Evolutionary conservation across 2,113 vertebrate genomes (phyloP), one percentile per base, ranked within the genome.

Genomic region (Microtus oregoni): DNA sequence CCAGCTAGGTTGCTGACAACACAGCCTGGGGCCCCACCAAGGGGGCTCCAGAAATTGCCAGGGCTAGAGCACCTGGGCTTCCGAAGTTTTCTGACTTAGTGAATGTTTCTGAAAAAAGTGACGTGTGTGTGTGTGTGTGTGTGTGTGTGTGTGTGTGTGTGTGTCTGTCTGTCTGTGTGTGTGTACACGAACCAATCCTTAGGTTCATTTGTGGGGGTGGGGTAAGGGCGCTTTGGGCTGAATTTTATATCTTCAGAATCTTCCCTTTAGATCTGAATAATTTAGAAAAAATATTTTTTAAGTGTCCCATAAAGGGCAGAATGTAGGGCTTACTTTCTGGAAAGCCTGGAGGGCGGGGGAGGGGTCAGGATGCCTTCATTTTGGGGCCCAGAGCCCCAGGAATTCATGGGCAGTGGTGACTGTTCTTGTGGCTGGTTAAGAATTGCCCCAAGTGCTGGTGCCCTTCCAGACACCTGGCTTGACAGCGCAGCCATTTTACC

Each of bases 1-100:
- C 26, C 10, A n/a, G 65, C 44, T 9, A 1, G 14, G 75, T 13
- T 26, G 92, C 90, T 10, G 47, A 65, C 76, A 9, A 6, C 58
- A 12, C 44, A 50, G 61, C 30, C 4, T 13, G 61, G 94, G 96
- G 92, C 96, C 92, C 76, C 67, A 22, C 28, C 44, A 47, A 88
- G 97, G 94, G 89, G 88, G 28, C 35, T 92, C 93, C 83, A 7
- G 63, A 78, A 9, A 1, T 17, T 0, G 14, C 75, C 0, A 58
- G 0, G 22, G 13, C 44, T 28, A n/a, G 35, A 19, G 24, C 30
- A 12, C 73, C 12, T 3, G 83, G 50, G 91, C 65, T 86, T 38
- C 4, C 13, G 52, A 28, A n/a, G 0, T 24, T 91, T 61, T 0
- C 11, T 26, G 70, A 47, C 35, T 19, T 32, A 26, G 1, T 24